phyloP scores from a whole-genome alignment of 1,140 invertebrate genomes.

The Drosophila varians region DNA sequence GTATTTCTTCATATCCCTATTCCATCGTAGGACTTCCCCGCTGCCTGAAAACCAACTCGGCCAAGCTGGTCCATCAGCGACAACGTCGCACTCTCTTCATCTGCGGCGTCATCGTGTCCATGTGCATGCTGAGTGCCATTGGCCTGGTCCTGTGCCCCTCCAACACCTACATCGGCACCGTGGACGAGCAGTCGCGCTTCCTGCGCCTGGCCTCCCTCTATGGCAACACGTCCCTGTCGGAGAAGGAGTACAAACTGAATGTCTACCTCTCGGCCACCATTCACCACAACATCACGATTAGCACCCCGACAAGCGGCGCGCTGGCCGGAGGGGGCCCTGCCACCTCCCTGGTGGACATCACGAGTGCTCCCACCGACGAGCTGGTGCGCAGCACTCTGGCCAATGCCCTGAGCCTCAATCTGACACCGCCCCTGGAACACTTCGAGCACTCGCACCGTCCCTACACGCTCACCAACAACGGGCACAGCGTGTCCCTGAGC shows the following conservation, averaged over 20 bases:
- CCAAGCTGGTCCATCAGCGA: slow-evolving; percentile 89
- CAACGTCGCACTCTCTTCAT: slow-evolving; percentile 90
- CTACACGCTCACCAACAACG: slow-evolving; percentile 28
- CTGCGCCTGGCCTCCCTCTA: slow-evolving; percentile 11
- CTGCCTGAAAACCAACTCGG: slow-evolving; percentile 88
- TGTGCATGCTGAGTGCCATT: slow-evolving; percentile 87
- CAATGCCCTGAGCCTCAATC: slow-evolving; percentile 59
- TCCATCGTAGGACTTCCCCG: slow-evolving; percentile 84
- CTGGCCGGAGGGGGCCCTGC: slow-evolving; percentile 8
- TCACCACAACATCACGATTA: slow-evolving; percentile 83
- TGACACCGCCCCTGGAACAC: slow-evolving; percentile 39
- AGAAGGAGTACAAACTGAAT: slow-evolving; percentile 77
- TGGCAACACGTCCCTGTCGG: slow-evolving; percentile 23
- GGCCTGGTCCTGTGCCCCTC: slow-evolving; percentile 74
- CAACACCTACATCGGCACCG: slow-evolving; percentile 56
- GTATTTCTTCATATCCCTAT: no score
- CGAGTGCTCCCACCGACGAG: slow-evolving; percentile 52
- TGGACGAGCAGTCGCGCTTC: slow-evolving; percentile 12
- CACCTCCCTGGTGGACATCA: slow-evolving; percentile 49
- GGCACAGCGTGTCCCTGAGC: slow-evolving; percentile 22
- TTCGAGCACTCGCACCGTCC: slow-evolving; percentile 59
- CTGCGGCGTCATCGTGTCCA: slow-evolving; percentile 90
- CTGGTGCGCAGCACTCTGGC: slow-evolving; percentile 58
- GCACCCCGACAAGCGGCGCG: slow-evolving; percentile 42
- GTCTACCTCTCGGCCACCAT: slow-evolving; percentile 81